These are phyloP conservation scores for Bhutanitis thaidina DNA, from an alignment of 2,888 invertebrate species.

Conservation along the genomic window DNA sequence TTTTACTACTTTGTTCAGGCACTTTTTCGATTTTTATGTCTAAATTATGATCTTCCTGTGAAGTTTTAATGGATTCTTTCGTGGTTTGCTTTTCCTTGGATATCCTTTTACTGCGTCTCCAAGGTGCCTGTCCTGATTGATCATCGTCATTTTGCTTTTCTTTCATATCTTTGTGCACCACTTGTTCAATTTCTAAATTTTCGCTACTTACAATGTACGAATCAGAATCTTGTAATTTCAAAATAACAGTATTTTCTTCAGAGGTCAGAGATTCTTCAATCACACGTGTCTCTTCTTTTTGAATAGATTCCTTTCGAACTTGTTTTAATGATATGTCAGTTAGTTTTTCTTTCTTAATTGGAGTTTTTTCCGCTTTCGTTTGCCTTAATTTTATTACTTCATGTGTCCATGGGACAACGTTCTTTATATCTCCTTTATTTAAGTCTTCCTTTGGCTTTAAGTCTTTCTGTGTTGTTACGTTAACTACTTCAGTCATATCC, in stretches of 20 bases:
- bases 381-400: constrained; percentile 82
- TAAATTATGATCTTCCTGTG: too few relatives aligned
- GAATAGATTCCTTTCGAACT: constrained; percentile 55
- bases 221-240: constrained; percentile 57
- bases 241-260: constrained; percentile 78
- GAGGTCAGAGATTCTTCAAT: constrained; percentile 78
- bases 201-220: too few relatives aligned
- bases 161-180: neutral
- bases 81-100: constrained; percentile 42
- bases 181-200: too few relatives aligned
- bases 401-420: constrained; percentile 79
- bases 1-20: neutral
- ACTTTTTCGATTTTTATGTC: neutral
- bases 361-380: constrained; percentile 77
- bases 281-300: constrained; percentile 50
- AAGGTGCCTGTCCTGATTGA: constrained; percentile 46
- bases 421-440: constrained; percentile 41
- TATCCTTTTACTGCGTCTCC: constrained; percentile 37
- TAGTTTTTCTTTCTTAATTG: constrained; percentile 75
- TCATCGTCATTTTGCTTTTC: constrained; percentile 39
- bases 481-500: constrained; percentile 12
- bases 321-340: constrained; percentile 65
- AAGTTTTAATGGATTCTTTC: too few relatives aligned
- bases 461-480: constrained; percentile 1
- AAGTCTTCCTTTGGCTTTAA: constrained; percentile 22